These are phyloP conservation scores for Pseudochromis fuscus DNA, from an alignment of 2,797 vertebrate species.

Conservation along the genomic window DNA sequence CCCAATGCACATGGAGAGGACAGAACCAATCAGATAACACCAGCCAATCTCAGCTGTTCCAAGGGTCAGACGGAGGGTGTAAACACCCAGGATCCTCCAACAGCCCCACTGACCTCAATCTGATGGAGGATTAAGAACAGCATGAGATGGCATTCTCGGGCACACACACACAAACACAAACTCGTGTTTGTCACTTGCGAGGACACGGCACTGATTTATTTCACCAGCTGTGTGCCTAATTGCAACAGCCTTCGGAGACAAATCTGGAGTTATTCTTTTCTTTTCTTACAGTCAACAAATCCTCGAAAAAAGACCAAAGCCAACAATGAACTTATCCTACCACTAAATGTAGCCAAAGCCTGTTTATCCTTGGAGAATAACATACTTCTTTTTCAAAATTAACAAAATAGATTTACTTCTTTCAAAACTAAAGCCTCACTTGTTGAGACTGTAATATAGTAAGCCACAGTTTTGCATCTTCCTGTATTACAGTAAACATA, in stretches of 20 bases:
- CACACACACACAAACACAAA: slow-evolving; percentile 34
- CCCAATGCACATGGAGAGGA: slow-evolving; percentile 1
- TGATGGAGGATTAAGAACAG: slow-evolving; percentile 76
- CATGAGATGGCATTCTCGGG: slow-evolving; percentile 60
- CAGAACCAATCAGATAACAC: slow-evolving; percentile 44
- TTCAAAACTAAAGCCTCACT: neutral
- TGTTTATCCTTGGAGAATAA: neutral
- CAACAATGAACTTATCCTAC: neutral
- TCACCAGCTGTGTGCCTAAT: slow-evolving; percentile 11
- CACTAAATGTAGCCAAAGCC: neutral
- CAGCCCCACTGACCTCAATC: slow-evolving; percentile 79
- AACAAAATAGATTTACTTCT: neutral
- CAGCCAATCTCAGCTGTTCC: slow-evolving; percentile 47
- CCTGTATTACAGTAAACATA: neutral
- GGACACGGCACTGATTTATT: slow-evolving; percentile 20
- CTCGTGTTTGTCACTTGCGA: slow-evolving; percentile 12
- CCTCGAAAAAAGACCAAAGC: neutral
- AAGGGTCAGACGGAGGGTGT: slow-evolving; percentile 53
- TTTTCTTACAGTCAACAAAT: neutral
- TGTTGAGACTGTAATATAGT: neutral
- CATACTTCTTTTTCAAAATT: neutral
- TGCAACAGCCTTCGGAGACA: slow-evolving; percentile 3
- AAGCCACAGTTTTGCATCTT: neutral
- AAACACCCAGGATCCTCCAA: slow-evolving; percentile 68
- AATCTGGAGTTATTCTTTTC: slow-evolving; percentile 2